phyloP scores from a whole-genome alignment of 2,797 vertebrate genomes.

The Sebastes vulpes region DNA sequence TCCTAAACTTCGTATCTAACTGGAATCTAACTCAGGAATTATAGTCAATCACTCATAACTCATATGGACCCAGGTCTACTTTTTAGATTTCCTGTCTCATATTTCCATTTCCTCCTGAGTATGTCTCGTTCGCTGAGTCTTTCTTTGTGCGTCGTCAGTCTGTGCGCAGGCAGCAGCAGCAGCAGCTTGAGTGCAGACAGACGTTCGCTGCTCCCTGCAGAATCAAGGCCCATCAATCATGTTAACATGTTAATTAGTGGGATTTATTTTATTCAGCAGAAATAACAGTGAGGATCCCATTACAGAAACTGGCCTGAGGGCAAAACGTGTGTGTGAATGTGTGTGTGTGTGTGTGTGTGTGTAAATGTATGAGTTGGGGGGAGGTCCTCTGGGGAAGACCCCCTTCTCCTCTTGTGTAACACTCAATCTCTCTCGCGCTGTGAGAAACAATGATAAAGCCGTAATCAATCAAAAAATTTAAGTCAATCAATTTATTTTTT shows the following conservation, averaged over 20 bases:
- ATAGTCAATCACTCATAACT: not conserved
- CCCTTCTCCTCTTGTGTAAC: conserved; percentile 65
- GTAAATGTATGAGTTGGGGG: conserved; percentile 50
- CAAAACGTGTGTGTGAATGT: conserved; percentile 84
- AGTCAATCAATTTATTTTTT: conserved; percentile 47
- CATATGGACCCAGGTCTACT: not conserved
- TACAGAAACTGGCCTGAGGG: conserved; percentile 89
- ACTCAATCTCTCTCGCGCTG: conserved; percentile 64
- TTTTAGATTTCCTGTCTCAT: conserved; percentile 52
- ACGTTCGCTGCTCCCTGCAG: conserved; percentile 85
- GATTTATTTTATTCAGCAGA: conserved; percentile 94
- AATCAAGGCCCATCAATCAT: conserved; percentile 95
- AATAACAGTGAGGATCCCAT: conserved; percentile 94
- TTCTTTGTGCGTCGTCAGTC: conserved; percentile 55
- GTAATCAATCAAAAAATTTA: conserved; percentile 69
- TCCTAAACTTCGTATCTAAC: not conserved
- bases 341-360: conserved; percentile 54
- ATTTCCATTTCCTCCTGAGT: conserved; percentile 53
- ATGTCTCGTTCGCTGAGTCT: conserved; percentile 38
- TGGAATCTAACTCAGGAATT: not conserved
- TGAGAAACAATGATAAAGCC: conserved; percentile 68
- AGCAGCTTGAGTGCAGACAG: conserved; percentile 76
- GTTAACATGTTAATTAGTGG: conserved; percentile 98
- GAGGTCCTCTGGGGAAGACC: conserved; percentile 71
- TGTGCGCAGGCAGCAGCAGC: conserved; percentile 63